Evolutionary conservation across 2,888 invertebrate species (phyloP), one percentile per base, ranked within the genome.

Genomic region (Melanostoma mellinum): DNA sequence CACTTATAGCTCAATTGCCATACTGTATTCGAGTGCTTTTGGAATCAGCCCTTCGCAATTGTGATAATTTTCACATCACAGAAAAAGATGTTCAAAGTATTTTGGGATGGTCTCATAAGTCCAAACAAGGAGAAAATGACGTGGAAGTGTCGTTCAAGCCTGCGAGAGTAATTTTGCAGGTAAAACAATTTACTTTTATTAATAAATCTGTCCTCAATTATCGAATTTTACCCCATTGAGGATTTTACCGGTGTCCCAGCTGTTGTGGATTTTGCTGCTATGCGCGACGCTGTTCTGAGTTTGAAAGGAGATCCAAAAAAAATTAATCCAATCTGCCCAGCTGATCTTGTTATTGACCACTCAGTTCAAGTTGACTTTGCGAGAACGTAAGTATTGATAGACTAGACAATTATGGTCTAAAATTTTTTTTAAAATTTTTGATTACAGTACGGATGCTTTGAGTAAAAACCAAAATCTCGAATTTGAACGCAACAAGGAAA

Each of bases 261-360:
- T 0, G 98, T 99, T 33, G 99, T 99, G 0, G 99, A 99, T 92
- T 98, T 99, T 92, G 99, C 99, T 9, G 98, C 98, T 0, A 99
- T 99, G 99, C 93, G 99, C 77, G 98, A 99, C 91, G 98, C 98
- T 0, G 97, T 99, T 0, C 94, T 95, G 86, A 92, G 93, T 32
- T 92, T 99, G 3, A 96, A 96, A 0, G 98, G 98, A 0, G 93
- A 99, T 92, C 96, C 98, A 0, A 93, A 97, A 87, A 96, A 95
- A 90, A 99, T 99, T 88, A 99, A 99, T 92, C 99, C 99, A 0
- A 95, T 97, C 75, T 99, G 99, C 88, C 99, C 99, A 0, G 98
- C 98, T 0, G 99, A 99, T 92, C 93, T 99, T 86, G 99, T 99
- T 50, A 98, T 99, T 73, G 99, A 99, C 92, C 99, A 99, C 90